Conservation (phyloP, 2,113 vertebrate species). For the Oxygymnocypris stewartii region DNA sequence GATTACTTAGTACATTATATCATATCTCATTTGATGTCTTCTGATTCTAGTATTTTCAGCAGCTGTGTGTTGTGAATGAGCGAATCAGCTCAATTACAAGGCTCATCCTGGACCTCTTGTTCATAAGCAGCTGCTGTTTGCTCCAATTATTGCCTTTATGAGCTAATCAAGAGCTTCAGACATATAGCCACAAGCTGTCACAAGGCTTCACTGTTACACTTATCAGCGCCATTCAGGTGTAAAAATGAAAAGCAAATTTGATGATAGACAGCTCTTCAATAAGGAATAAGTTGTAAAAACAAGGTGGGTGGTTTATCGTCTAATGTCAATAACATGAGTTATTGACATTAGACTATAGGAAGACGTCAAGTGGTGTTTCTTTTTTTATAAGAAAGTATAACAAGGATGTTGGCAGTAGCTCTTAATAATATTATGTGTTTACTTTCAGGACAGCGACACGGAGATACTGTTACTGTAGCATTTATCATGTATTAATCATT, state of each 20-base stretch:
- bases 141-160: slow-evolving; percentile 39
- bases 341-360: neutral
- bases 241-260: slow-evolving; percentile 16
- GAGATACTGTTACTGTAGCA: neutral
- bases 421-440: slow-evolving; percentile 4
- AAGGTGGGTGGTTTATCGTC: neutral
- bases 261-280: slow-evolving; percentile 8
- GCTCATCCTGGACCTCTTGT: neutral
- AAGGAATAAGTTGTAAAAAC: slow-evolving; percentile 13
- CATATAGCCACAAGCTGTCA: slow-evolving; percentile 19
- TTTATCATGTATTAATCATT: neutral
- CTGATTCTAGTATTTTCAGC: neutral
- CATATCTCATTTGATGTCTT: neutral
- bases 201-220: neutral
- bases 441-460: neutral
- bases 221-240: slow-evolving; percentile 25
- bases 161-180: slow-evolving; percentile 18
- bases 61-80: neutral
- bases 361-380: neutral
- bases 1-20: neutral
- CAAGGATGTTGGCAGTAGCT: neutral
- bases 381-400: neutral
- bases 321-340: neutral
- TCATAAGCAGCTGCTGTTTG: slow-evolving; percentile 21
- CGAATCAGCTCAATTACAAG: neutral